Evolutionary conservation across 2,888 invertebrate species (phyloP), one percentile per base, ranked within the genome.

Genomic region (Agrochola lota): DNA sequence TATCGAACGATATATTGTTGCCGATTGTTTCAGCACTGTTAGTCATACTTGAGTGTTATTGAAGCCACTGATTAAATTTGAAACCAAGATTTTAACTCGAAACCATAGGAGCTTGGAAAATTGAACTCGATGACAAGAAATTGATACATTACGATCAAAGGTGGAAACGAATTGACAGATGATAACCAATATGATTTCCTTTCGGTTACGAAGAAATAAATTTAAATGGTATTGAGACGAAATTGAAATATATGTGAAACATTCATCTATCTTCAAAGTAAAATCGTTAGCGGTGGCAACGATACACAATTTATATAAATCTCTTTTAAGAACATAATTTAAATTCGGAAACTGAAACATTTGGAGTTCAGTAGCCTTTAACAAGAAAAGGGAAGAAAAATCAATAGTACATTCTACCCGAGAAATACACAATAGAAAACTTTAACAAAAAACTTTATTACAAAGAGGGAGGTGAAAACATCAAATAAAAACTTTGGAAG

Each of bases 401-500:
- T 89, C 89, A 74, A 90, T 90, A 89, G 46, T 55, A 68, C 68
- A 77, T 84, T 88, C 81, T 86, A 84, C 80, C 66, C 71, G 40
- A 69, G 86, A 86, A 83, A 87, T 80, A 87, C 74, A 89, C 85
- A 88, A 88, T 83, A 85, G 79, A 76, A 76, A 90, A 90, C 81
- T 87, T 90, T 85, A 76, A 77, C 71, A 83, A 78, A 74, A 84
- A 88, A 89, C 81, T 90, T 90, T 88, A 73, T 87, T 83, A 87
- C 71, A 59, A 67, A 60, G 79, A 83, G 71, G 55, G 79, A 81
- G 77, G 74, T 87, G 84, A 87, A 90, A 90, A 88, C 85, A 90
- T 90, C 83, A 76, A 84, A 91, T 89, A 87, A 89, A 90, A 91
- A 91, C 87, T 84, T 91, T 78, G 64, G 49, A 79, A 88, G 81